Conservation (phyloP, 2,888 invertebrate species). For the Drosophila longiperda region DNA sequence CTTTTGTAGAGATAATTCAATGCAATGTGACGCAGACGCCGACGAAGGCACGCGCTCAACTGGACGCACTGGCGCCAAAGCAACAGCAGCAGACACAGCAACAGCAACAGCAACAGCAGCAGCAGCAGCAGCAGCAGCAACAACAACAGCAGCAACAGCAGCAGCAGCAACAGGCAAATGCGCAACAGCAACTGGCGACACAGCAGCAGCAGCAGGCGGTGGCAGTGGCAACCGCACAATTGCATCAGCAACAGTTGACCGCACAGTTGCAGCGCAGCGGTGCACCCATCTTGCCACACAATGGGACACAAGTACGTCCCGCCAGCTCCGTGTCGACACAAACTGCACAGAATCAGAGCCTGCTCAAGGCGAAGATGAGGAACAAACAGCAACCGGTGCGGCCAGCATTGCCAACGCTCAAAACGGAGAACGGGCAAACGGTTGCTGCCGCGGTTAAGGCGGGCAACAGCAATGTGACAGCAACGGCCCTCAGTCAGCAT, state of each 20-base stretch:
- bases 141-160: conserved; percentile 56
- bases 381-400: conserved; percentile 89
- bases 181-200: conserved; percentile 59
- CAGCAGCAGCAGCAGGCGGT: conserved; percentile 73
- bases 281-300: conserved; percentile 88
- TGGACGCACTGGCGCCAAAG: conserved; percentile 85
- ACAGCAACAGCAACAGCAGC: conserved; percentile 60
- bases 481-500: conserved; percentile 72
- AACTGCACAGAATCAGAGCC: conserved; percentile 86
- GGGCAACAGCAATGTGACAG: conserved; percentile 70
- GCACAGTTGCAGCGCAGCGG: conserved; percentile 73
- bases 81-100: conserved; percentile 75
- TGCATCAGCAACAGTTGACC: conserved; percentile 66
- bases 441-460: conserved; percentile 86
- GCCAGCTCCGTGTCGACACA: conserved; percentile 94
- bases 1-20: conserved; percentile 83
- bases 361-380: conserved; percentile 86
- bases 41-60: conserved; percentile 86
- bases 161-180: conserved; percentile 61
- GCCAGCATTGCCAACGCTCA: conserved; percentile 88
- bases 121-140: conserved; percentile 50
- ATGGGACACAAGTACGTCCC: conserved; percentile 88
- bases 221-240: conserved; percentile 51
- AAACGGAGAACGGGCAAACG: conserved; percentile 88
- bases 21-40: conserved; percentile 83